These are phyloP conservation scores for Craniophora ligustri DNA, from an alignment of 2,888 invertebrate genomes.

Conservation along the genomic window DNA sequence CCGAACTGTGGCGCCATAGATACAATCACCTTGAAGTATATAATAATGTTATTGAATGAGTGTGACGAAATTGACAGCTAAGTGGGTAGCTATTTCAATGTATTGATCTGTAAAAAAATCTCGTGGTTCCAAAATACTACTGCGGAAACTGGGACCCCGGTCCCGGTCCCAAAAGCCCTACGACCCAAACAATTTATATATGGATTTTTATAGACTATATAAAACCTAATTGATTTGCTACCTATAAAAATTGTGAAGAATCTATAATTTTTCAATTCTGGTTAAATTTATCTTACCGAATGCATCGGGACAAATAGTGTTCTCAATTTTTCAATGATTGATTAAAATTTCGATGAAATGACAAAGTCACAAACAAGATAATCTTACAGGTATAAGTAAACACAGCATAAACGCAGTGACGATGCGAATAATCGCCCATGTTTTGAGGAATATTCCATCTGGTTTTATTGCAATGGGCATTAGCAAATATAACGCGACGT, in stretches of 20 bases:
- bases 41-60: slow-evolving; percentile 2
- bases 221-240: too few species aligned
- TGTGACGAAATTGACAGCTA: slow-evolving; percentile 33
- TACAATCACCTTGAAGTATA: slow-evolving; percentile 70
- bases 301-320: too few species aligned
- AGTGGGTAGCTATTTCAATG: background rate
- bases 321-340: too few species aligned
- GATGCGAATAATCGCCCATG: slow-evolving; percentile 75
- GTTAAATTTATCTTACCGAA: too few species aligned
- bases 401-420: slow-evolving; percentile 72
- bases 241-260: too few species aligned
- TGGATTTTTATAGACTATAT: too few species aligned
- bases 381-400: slow-evolving; percentile 77
- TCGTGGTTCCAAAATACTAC: too few species aligned
- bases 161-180: too few species aligned
- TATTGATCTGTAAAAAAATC: slow-evolving; percentile 4
- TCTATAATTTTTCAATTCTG: too few species aligned
- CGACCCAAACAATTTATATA: too few species aligned
- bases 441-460: slow-evolving; percentile 77
- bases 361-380: slow-evolving; percentile 16
- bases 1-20: slow-evolving; percentile 77
- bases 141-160: too few species aligned
- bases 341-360: too few species aligned
- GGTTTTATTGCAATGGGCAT: slow-evolving; percentile 79
- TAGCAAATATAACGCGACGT: slow-evolving; percentile 73